Base-by-base conservation (phyloP, 2,113 vertebrate genomes). In the Tretioscincus oriximinensis region DNA sequence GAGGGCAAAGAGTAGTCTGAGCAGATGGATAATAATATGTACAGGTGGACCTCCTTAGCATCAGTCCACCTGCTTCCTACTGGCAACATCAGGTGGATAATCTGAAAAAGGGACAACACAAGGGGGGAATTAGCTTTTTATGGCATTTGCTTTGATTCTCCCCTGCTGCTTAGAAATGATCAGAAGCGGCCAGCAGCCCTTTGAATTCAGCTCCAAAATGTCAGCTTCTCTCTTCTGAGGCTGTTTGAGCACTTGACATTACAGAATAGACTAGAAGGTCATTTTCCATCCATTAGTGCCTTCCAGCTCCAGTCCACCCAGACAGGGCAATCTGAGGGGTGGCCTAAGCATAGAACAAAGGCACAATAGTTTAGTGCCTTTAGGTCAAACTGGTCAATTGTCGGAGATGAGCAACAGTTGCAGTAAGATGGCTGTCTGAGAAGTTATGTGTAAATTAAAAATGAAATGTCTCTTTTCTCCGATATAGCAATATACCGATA, bases 1-100 rank as follows among this genome's bases (percentile, higher is more conserved):
- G 31, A 9, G 12, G 16, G 47, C n/a, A 8, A 10, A 22, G 18
- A 26, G 64, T 21, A 54, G 29, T 31, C 31, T 1, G 35, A 75
- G 47, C 31, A 81, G 80, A 60, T 81, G 72, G 64, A 60, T 6
- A 45, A 60, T 6, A 45, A 75, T 67, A 16, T 74, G 72, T 31
- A 51, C 49, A 60, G 65, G 47, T 69, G 54, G 41, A 60, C 51
- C 35, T 60, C 60, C 47, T 76, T 41, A 68, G 26, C 31, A 28
- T 2, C 1, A 11, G 26, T n/a, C 18, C 54, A 76, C 73, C 80
- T 75, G 72, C n/a, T 76, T 8, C 49, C 26, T 70, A 7, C 35
- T 22, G 18, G 73, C 65, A 69, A n/a, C n/a, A 76, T 61, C 65
- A 20, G 29, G 51, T 35, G 31, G 21, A 81, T 61, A 68, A 80